Percentiles rank a stretch among this genome's conserved stretches.
Evolutionary conservation across 1,140 invertebrate species (phyloP).

Genomic region (Drosophila azteca): DNA sequence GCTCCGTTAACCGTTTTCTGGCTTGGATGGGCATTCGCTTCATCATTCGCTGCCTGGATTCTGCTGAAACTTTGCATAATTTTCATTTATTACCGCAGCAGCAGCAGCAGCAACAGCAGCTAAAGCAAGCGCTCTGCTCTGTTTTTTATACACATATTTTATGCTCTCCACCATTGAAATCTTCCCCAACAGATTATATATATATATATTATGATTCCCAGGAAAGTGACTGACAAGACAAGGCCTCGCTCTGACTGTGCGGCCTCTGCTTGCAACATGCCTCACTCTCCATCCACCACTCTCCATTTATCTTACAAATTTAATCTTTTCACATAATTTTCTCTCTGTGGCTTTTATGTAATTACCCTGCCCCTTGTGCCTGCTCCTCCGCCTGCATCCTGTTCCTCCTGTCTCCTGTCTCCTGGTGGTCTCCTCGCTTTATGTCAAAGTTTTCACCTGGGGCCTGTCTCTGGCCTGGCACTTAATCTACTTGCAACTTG

Average conservation of each 20-base stretch:
- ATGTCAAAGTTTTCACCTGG: conserved; percentile 67
- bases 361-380: conserved; percentile 53
- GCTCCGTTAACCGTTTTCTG: conserved; percentile 77
- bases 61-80: conserved; percentile 75
- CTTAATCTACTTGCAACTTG: conserved; percentile 31
- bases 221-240: conserved; percentile 43
- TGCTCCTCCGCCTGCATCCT: conserved; percentile 20
- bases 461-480: conserved; percentile 8
- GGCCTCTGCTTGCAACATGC: conserved; percentile 18
- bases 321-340: conserved; percentile 81
- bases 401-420: conserved; percentile 12
- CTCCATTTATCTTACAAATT: conserved; percentile 80
- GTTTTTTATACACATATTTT: conserved; percentile 37
- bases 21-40: conserved; percentile 70
- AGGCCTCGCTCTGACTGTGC: conserved; percentile 3
- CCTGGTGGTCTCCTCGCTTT: neutral
- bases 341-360: conserved; percentile 71
- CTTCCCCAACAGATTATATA: conserved; percentile 29
- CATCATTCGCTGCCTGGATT: conserved; percentile 57
- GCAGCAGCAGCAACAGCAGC: conserved; percentile 36
- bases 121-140: conserved; percentile 26
- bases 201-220: conserved; percentile 48
- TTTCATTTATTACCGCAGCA: conserved; percentile 75
- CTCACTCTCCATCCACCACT: conserved; percentile 30
- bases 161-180: conserved; percentile 60